Evolutionary conservation across 2,797 vertebrate genomes (phyloP).

Genomic region (Odontamblyopus lacepedii): DNA sequence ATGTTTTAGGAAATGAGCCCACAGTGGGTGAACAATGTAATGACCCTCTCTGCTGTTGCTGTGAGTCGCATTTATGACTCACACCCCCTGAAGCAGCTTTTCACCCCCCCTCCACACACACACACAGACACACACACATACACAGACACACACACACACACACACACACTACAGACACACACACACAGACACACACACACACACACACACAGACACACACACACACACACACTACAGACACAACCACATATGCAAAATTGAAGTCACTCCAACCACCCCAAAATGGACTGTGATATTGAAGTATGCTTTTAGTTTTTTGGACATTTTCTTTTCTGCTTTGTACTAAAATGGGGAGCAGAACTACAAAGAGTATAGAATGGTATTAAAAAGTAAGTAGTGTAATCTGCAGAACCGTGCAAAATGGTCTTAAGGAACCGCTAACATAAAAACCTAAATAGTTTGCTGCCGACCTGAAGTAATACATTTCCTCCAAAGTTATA

Average conservation of each 20-base stretch:
- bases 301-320: constrained; percentile 14
- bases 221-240: constrained; percentile 4
- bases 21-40: constrained; percentile 74
- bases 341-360: neutral
- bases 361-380: no score
- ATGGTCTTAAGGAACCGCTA: neutral
- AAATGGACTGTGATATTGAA: neutral
- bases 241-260: constrained; percentile 6
- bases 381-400: neutral
- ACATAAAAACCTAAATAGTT: neutral
- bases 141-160: constrained; percentile 16
- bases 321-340: constrained; percentile 6
- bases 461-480: neutral
- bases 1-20: constrained; percentile 76
- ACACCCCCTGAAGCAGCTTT: constrained; percentile 62
- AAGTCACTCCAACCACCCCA: constrained; percentile 35
- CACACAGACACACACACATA: neutral
- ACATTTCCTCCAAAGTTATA: constrained; percentile 10
- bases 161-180: constrained; percentile 14
- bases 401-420: neutral
- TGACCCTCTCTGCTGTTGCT: constrained; percentile 72
- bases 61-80: constrained; percentile 73
- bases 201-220: constrained; percentile 16
- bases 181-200: neutral
- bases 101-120: constrained; percentile 25